A percentile compares a stretch with the other conserved stretches of the same genome.
These are phyloP conservation scores for Drosophila littoralis DNA, from an alignment of 1,140 invertebrate genomes.

Conservation along the genomic window DNA sequence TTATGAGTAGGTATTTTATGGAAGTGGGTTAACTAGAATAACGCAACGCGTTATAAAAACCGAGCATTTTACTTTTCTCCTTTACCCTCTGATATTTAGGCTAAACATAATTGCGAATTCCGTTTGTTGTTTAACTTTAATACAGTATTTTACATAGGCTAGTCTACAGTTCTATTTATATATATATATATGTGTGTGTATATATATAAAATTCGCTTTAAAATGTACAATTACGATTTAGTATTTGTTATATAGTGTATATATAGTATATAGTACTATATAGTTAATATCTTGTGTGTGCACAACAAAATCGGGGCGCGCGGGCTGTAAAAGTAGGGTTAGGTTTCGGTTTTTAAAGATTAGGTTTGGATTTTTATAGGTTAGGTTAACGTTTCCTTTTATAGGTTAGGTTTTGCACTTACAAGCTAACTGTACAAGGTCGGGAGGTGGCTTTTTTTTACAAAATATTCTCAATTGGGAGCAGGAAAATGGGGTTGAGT, in stretches of 20 bases:
- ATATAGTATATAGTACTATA: slow-evolving; percentile 25
- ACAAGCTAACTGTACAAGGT: slow-evolving; percentile 72
- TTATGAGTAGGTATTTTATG: slow-evolving; percentile 60
- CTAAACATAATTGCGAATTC: slow-evolving; percentile 48
- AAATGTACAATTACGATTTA: slow-evolving; percentile 49
- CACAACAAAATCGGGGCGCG: slow-evolving; percentile 49
- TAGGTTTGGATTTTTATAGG: too few species aligned
- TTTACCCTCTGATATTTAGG: slow-evolving; percentile 40
- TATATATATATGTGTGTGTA: slow-evolving; percentile 22
- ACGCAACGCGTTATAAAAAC: slow-evolving; percentile 48
- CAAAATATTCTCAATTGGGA: neutral
- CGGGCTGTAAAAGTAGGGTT: too few species aligned
- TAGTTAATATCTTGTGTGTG: slow-evolving; percentile 63
- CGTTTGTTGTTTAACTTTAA: slow-evolving; percentile 63
- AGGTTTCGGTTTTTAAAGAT: too few species aligned
- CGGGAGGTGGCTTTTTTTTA: slow-evolving; percentile 22
- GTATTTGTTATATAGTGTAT: slow-evolving; percentile 27
- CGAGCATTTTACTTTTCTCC: slow-evolving; percentile 65
- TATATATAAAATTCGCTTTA: slow-evolving; percentile 52
- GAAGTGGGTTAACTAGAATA: slow-evolving; percentile 47
- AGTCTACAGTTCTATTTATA: slow-evolving; percentile 34
- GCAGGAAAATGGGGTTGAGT: neutral
- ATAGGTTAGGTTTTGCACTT: slow-evolving; percentile 22
- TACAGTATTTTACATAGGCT: slow-evolving; percentile 73
- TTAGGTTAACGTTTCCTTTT: too few species aligned